Conservation (phyloP, 2,888 invertebrate genomes). For the Trimorus sp. region DNA sequence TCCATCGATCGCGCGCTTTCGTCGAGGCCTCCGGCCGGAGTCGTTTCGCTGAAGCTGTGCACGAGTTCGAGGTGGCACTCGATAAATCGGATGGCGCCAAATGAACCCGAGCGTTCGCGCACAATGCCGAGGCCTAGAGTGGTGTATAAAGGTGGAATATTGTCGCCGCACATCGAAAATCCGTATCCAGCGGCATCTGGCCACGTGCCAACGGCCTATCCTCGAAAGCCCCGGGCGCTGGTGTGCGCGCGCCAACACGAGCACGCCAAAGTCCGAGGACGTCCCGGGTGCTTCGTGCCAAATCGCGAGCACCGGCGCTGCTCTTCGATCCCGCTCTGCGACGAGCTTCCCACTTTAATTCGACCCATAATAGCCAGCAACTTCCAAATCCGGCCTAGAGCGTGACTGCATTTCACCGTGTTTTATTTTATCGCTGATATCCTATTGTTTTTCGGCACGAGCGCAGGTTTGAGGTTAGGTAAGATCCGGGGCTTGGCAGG, state of each 20-base stretch:
- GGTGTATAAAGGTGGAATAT: slow-evolving; percentile 73
- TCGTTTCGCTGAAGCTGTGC: slow-evolving; percentile 39
- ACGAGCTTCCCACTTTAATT: slow-evolving; percentile 36
- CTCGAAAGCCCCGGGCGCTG: slow-evolving; percentile 8
- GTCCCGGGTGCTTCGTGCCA: slow-evolving; percentile 51
- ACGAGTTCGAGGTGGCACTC: slow-evolving; percentile 50
- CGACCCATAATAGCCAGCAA: slow-evolving; percentile 24
- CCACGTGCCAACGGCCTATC: slow-evolving; percentile 56
- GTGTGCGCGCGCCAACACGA: slow-evolving; percentile 39
- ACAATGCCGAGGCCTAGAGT: slow-evolving; percentile 54
- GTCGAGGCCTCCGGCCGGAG: slow-evolving; percentile 13
- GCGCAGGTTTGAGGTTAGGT: too few relatives aligned
- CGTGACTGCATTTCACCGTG: not conserved
- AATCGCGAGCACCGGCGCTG: slow-evolving; percentile 52
- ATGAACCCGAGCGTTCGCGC: slow-evolving; percentile 56
- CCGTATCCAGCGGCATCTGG: slow-evolving; percentile 69
- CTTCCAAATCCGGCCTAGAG: slow-evolving; percentile 20
- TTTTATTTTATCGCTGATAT: slow-evolving; percentile 1
- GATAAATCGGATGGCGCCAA: slow-evolving; percentile 62
- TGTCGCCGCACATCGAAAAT: slow-evolving; percentile 75
- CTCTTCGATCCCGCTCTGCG: slow-evolving; percentile 47
- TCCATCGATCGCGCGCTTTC: not conserved
- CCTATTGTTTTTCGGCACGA: not conserved
- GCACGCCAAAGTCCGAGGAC: slow-evolving; percentile 27
- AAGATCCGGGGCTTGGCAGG: too few relatives aligned